Base-by-base conservation (phyloP, 2,797 vertebrate species). In the Gephyroberyx darwinii region DNA sequence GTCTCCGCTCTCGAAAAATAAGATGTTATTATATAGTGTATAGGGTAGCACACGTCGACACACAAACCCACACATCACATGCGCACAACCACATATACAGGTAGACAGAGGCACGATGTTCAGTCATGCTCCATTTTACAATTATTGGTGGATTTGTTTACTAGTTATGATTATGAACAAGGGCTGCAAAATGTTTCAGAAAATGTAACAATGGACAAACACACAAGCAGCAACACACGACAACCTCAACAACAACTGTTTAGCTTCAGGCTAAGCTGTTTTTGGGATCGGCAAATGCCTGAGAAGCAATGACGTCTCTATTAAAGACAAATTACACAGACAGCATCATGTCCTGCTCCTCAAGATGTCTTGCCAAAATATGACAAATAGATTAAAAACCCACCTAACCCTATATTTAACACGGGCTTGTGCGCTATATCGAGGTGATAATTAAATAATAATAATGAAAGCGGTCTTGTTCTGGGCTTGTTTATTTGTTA, bases 401-500 rank as follows among this genome's bases (percentile, higher is more conserved):
- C 5, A 22, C 2, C 20, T 5, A 20, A 5, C 17, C 19, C 20
- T 30, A 61, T 67, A 64, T 80, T 69, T 64, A 81, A 77, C 50
- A 68, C 30, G 45, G 45, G 22, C 69, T 3, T 74, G 61, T 58
- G 48, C 80, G 71, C 53, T 77, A 54, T 63, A 71, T 77, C 77
- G 65, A 73, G 8, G 35, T 48, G 53, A 53, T 35, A 0, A 4
- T 26, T 26, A 26, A 26, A 26, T 26, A 74, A 82, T 39, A 78
- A 77, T 66, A 68, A 67, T 81, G 82, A 64, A 74, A 65, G 41
- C 77, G 51, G 60, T 12, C 33, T 62, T 47, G 35, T 71, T 73
- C 75, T 50, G 50, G 68, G 47, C 71, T 84, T 86, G 84, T 88
- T 88, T 80, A 88, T 77, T 81, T 77, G 81, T 75, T 81, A 69